phyloP scores from a whole-genome alignment of 2,113 vertebrate species.

The Motacilla tschutschensis region DNA sequence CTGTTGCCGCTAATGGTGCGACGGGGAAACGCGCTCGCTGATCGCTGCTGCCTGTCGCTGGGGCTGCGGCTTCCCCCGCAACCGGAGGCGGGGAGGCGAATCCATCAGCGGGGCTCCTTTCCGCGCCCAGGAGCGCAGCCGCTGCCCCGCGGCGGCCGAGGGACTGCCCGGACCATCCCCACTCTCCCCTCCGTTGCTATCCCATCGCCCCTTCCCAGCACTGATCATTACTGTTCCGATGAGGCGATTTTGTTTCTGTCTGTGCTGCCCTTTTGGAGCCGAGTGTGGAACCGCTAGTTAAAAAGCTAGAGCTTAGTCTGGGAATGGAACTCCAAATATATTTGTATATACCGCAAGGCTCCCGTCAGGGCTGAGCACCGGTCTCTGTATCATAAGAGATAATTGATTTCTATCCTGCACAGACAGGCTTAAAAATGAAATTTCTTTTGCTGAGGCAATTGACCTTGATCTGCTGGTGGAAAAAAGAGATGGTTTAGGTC shows the following conservation, averaged over 20 bases:
- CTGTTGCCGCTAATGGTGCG: not conserved
- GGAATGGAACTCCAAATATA: not conserved
- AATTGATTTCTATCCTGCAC: slow-evolving; percentile 43
- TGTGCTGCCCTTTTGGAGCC: not conserved
- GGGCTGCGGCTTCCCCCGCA: too few species aligned
- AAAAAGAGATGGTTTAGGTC: not conserved
- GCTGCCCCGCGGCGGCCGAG: not conserved
- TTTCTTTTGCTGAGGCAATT: slow-evolving; percentile 30
- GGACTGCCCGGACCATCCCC: not conserved
- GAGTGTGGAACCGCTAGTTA: not conserved
- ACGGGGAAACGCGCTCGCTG: not conserved
- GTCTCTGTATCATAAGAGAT: not conserved
- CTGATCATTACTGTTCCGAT: not conserved
- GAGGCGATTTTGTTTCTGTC: not conserved
- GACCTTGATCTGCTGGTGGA: slow-evolving; percentile 25
- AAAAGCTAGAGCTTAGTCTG: not conserved
- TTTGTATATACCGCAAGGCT: slow-evolving; percentile 7
- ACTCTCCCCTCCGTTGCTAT: not conserved
- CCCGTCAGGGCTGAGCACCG: not conserved
- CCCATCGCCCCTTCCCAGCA: not conserved
- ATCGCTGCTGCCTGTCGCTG: not conserved
- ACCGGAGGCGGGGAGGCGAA: not conserved
- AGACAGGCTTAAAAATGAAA: slow-evolving; percentile 48
- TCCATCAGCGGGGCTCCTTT: not conserved
- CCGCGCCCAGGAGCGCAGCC: not conserved